A percentile compares a stretch with the other conserved stretches of the same genome.
Conservation (phyloP, 2,113 vertebrate genomes). For the Thermophis baileyi region DNA sequence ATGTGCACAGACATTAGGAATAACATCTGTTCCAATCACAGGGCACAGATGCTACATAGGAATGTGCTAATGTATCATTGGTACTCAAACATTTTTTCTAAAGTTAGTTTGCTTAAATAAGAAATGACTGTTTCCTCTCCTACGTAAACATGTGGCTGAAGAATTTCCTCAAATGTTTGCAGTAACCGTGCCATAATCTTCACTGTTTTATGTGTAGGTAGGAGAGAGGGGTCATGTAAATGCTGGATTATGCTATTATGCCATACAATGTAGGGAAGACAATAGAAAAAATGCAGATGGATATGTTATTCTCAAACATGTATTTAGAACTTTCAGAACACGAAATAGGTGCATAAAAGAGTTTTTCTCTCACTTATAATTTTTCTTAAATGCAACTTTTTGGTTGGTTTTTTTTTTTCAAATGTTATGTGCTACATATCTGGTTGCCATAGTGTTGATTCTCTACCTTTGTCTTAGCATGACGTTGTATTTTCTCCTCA, state of each 20-base stretch:
- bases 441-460: constrained; percentile 1
- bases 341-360: background rate
- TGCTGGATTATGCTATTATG: background rate
- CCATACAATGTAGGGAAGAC: background rate
- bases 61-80: background rate
- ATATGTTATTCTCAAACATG: background rate
- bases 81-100: background rate
- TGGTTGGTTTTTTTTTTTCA: no score
- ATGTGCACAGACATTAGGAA: constrained; percentile 6
- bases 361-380: background rate
- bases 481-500: constrained; percentile 20
- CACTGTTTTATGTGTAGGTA: background rate
- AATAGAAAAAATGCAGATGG: background rate
- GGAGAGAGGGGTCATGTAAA: background rate
- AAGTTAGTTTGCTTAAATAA: background rate
- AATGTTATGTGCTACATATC: background rate
- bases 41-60: constrained; percentile 8
- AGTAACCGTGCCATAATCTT: background rate
- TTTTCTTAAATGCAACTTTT: background rate
- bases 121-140: background rate
- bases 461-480: background rate
- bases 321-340: background rate
- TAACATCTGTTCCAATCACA: constrained; percentile 24
- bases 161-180: background rate
- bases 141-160: background rate